Evolutionary conservation across 2,888 invertebrate genomes (phyloP).

Genomic region (Hirtodrosophila histrioides): DNA sequence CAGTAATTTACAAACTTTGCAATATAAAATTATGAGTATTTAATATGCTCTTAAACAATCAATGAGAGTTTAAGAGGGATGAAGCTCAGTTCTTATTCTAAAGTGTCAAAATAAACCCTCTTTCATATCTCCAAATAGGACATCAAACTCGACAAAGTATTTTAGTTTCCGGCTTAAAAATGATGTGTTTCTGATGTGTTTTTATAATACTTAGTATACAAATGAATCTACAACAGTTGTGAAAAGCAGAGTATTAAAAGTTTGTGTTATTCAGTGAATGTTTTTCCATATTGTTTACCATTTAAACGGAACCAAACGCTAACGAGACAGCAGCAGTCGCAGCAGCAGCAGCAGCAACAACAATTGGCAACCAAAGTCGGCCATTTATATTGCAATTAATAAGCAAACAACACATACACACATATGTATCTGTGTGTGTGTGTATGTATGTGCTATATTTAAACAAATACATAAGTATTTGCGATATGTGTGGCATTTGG

Average conservation of each 20-base stretch:
- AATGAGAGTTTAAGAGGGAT: too few relatives aligned
- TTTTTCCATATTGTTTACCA: constrained; percentile 34
- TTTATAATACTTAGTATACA: too few relatives aligned
- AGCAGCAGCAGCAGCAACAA: constrained; percentile 17
- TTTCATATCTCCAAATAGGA: too few relatives aligned
- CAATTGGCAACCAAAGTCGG: constrained; percentile 66
- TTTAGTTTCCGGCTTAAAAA: too few relatives aligned
- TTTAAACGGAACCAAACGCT: constrained; percentile 56
- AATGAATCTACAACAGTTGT: background rate
- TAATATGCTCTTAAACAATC: too few relatives aligned
- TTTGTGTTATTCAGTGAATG: background rate
- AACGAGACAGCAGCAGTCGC: constrained; percentile 59
- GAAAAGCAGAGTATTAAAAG: constrained; percentile 14
- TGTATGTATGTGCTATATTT: constrained; percentile 12
- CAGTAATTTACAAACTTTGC: too few relatives aligned
- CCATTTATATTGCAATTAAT: constrained; percentile 75
- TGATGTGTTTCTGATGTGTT: too few relatives aligned
- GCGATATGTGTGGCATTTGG: constrained; percentile 63
- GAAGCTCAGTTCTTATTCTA: too few relatives aligned
- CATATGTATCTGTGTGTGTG: constrained; percentile 14
- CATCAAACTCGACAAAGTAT: too few relatives aligned
- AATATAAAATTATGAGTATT: too few relatives aligned
- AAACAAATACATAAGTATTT: constrained; percentile 42
- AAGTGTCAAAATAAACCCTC: too few relatives aligned
- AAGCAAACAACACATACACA: constrained; percentile 44